Base-by-base conservation (phyloP, 2,113 vertebrate genomes). In the Deroptyus accipitrinus region DNA sequence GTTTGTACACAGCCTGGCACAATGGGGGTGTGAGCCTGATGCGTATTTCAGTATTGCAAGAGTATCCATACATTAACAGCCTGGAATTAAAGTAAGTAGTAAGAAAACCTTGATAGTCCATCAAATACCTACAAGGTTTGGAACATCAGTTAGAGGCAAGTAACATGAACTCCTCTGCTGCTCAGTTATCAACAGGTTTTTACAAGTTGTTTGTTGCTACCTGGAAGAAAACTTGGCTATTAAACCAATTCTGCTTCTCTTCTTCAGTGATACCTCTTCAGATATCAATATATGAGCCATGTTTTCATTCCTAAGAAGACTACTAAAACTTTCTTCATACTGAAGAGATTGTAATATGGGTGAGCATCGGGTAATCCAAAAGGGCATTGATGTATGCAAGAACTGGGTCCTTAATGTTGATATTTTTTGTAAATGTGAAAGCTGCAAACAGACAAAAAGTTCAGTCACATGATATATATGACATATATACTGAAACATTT, bases 51-150 rank as follows among this genome's bases (percentile, higher is more conserved):
- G 16, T 0, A 0, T 3, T 61, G 15, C 2, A 6, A 51, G 6
- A 10, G 10, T 63, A 55, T 35, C 27, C 4, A 4, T 46, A 28
- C 7, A 37, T 70, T 63, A 90, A 5, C 11, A 23, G 68, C 3
- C 74, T 78, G 85, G 37, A 72, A 93, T 94, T 95, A 96, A 91
- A 95, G 49, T 41, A 96, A 96, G 62, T 83, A 57, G 13, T 67
- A 81, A 69, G 48, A 95, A 96, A 96, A 87, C 69, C 88, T 66
- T 89, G 81, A 66, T 69, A 86, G 62, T n/a, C 91, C 74, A 72
- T 81, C 46, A 68, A 86, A 91, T 44, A 84, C 67, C 90, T 57
- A 41, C 13, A 13, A 41, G 31, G n/a, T 92, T 67, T 84, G 27
- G 80, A 86, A 70, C 35, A 67, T 67, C 72, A 87, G 57, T 46